Conservation (phyloP, 2,113 vertebrate genomes). For the Lipophrys pholis region DNA sequence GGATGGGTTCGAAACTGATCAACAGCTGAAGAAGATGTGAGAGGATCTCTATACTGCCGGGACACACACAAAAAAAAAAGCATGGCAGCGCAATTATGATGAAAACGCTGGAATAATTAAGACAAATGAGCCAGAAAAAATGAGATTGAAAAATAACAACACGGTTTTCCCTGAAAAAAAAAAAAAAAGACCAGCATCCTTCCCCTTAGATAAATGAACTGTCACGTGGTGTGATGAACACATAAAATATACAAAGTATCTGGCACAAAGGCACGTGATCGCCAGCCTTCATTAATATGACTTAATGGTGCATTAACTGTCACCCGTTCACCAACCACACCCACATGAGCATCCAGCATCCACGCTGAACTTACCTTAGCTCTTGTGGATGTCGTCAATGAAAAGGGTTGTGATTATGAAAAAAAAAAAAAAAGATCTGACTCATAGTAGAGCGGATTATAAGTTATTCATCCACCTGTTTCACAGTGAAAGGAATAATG, state of each 20-base stretch:
- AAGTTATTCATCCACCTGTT: slow-evolving; percentile 24
- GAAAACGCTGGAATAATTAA: background rate
- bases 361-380: too few relatives aligned
- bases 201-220: too few relatives aligned
- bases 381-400: background rate
- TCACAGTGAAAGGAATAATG: background rate
- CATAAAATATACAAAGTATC: too few relatives aligned
- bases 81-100: background rate
- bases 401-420: too few relatives aligned
- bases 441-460: too few relatives aligned
- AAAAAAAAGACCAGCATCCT: background rate
- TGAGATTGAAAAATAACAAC: background rate
- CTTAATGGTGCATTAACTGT: too few relatives aligned
- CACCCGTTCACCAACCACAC: too few relatives aligned
- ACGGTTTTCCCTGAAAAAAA: background rate
- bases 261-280: too few relatives aligned
- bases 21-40: slow-evolving; percentile 7
- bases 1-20: slow-evolving; percentile 1
- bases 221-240: too few relatives aligned
- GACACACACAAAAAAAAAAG: background rate
- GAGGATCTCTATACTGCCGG: background rate
- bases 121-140: background rate
- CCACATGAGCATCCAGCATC: too few relatives aligned
- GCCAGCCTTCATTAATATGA: too few relatives aligned
- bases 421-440: too few relatives aligned